Percentiles rank a stretch among this genome's conserved stretches.
phyloP scores from a whole-genome alignment of 2,888 invertebrate species.

The Tanytarsus gracilentus region DNA sequence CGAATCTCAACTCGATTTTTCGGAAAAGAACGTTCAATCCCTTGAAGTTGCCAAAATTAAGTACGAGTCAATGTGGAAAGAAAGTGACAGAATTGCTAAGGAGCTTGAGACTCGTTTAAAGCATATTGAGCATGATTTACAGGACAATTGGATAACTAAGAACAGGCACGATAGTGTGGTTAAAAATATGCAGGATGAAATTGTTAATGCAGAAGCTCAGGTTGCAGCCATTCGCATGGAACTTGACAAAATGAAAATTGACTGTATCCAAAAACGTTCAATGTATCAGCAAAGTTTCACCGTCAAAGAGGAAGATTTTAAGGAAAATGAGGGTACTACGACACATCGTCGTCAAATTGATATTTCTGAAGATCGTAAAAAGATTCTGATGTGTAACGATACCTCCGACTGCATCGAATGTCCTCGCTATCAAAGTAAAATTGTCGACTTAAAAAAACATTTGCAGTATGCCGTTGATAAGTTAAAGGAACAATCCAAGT shows the following conservation, averaged over 20 bases:
- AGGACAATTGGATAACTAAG: neutral
- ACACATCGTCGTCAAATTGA: neutral
- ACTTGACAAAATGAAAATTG: neutral
- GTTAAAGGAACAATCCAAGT: neutral
- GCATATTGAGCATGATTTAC: neutral
- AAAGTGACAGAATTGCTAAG: neutral
- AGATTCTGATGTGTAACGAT: neutral
- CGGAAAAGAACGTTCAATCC: neutral
- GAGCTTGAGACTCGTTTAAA: neutral
- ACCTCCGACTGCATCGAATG: neutral
- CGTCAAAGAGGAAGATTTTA: neutral
- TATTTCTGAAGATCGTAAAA: neutral
- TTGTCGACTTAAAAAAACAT: conserved; percentile 2
- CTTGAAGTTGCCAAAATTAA: neutral
- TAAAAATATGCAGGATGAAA: neutral
- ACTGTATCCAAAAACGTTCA: neutral
- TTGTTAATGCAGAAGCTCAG: neutral
- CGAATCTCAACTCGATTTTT: no score
- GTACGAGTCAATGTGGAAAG: neutral
- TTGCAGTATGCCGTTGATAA: neutral
- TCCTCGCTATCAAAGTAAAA: neutral
- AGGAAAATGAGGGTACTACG: neutral
- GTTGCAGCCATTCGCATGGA: neutral
- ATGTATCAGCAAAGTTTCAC: neutral
- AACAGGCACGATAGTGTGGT: neutral